Percentiles rank a stretch among this genome's conserved stretches.
These are phyloP conservation scores for Anthonomus grandis DNA, from an alignment of 1,140 invertebrate species.

Conservation along the genomic window DNA sequence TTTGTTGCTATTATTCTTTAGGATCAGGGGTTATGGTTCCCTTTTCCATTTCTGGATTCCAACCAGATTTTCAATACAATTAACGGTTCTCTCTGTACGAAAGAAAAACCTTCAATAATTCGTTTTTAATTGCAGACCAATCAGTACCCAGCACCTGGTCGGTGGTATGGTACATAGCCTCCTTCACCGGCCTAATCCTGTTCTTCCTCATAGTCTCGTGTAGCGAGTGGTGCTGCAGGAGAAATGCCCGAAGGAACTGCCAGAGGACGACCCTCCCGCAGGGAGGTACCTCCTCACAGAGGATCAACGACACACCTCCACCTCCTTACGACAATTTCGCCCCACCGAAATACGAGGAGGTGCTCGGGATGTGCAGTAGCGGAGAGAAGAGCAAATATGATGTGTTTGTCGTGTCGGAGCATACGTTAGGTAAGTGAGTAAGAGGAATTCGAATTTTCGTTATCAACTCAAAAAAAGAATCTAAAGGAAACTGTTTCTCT, in stretches of 20 bases:
- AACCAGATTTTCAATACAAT: too few species aligned
- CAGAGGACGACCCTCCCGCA: slow-evolving; percentile 30
- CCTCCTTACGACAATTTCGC: slow-evolving; percentile 60
- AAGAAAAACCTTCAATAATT: background rate
- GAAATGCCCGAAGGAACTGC: slow-evolving; percentile 31
- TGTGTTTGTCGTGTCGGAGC: slow-evolving; percentile 54
- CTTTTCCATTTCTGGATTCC: too few species aligned
- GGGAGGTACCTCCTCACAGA: slow-evolving; percentile 33
- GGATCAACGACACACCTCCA: slow-evolving; percentile 48
- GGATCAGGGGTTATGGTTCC: too few species aligned
- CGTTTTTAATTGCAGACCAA: slow-evolving; percentile 15
- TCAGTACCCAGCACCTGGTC: slow-evolving; percentile 53
- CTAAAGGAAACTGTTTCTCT: too few species aligned
- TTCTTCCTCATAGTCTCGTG: slow-evolving; percentile 62
- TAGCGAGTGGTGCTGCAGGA: slow-evolving; percentile 57
- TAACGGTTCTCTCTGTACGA: too few species aligned
- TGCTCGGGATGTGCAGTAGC: slow-evolving; percentile 48
- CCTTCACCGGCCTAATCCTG: slow-evolving; percentile 57
- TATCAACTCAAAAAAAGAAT: too few species aligned
- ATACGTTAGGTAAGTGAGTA: slow-evolving; percentile 33
- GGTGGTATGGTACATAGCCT: slow-evolving; percentile 60
- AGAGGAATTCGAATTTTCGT: too few species aligned
- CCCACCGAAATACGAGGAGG: slow-evolving; percentile 58
- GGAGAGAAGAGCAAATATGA: slow-evolving; percentile 50
- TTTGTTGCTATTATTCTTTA: too few species aligned